Evolutionary conservation across 2,113 vertebrate genomes (phyloP).

Genomic region (Elephas maximus): DNA sequence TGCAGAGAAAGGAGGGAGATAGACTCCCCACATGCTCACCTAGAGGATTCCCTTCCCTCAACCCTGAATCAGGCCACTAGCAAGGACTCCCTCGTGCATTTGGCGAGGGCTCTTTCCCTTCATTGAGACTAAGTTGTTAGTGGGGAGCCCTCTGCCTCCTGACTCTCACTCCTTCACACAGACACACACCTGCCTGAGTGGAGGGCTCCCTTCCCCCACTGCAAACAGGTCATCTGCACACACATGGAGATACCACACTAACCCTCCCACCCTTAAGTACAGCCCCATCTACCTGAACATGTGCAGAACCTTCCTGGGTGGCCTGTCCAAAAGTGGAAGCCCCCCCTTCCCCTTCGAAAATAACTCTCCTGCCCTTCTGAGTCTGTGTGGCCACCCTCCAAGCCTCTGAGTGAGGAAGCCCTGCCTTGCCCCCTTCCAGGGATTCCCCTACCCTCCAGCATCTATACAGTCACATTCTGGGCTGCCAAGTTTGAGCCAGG

Average conservation of each 20-base stretch:
- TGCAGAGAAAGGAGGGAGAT: not conserved
- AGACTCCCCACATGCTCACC: not conserved
- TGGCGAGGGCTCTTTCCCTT: not conserved
- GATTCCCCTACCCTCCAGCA: not conserved
- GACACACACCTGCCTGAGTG: not conserved
- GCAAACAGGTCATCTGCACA: not conserved
- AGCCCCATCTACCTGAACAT: too few relatives aligned
- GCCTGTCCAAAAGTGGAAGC: too few relatives aligned
- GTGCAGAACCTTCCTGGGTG: too few relatives aligned
- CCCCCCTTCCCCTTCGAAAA: not conserved
- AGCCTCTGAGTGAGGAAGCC: not conserved
- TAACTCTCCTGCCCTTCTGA: not conserved
- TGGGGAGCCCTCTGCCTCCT: not conserved
- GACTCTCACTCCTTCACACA: not conserved
- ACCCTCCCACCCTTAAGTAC: too few relatives aligned
- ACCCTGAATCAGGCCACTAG: not conserved
- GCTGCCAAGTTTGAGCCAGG: not conserved
- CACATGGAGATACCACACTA: too few relatives aligned
- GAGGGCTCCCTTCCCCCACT: not conserved
- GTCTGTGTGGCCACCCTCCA: not conserved
- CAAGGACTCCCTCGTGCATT: not conserved
- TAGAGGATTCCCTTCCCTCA: too few relatives aligned
- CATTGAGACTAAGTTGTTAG: not conserved
- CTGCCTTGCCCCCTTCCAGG: too few relatives aligned
- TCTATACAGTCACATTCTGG: not conserved